These are phyloP conservation scores for Morinoia aosen DNA, from an alignment of 2,888 invertebrate species.

Conservation along the genomic window DNA sequence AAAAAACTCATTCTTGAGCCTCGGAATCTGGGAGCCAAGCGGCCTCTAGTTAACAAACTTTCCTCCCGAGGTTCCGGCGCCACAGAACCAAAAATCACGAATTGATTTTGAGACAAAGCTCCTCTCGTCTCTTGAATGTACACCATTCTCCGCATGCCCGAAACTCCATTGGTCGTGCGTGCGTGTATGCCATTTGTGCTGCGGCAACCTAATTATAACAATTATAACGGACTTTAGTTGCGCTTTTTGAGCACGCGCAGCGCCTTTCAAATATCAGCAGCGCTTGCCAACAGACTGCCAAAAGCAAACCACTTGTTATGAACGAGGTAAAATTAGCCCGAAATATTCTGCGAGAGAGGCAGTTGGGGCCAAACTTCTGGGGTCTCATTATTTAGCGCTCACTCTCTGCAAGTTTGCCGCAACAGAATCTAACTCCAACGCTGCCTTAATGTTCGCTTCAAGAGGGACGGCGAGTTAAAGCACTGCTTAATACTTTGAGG, in stretches of 20 bases:
- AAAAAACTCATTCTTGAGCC: neutral
- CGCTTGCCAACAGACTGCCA: neutral
- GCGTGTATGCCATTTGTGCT: neutral
- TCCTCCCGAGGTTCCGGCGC: neutral
- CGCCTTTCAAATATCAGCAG: neutral
- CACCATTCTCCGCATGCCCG: neutral
- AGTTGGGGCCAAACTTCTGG: constrained; percentile 1
- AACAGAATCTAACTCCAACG: neutral
- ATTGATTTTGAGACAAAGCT: neutral
- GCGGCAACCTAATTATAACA: neutral
- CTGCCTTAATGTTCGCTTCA: constrained; percentile 9
- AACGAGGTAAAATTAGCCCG: neutral
- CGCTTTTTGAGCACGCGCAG: neutral
- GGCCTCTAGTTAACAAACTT: constrained; percentile 10
- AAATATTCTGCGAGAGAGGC: neutral
- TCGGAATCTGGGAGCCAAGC: neutral
- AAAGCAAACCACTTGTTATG: neutral
- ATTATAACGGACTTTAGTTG: neutral
- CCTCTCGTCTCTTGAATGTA: neutral
- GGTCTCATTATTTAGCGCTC: constrained; percentile 2
- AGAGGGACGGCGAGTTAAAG: neutral
- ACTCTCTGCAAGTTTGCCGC: neutral
- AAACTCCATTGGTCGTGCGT: neutral
- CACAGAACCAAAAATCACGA: neutral
- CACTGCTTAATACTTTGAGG: neutral